Percentiles rank a stretch among this genome's conserved stretches.
Conservation (phyloP, 2,113 vertebrate species). For the Zapornia atra region DNA sequence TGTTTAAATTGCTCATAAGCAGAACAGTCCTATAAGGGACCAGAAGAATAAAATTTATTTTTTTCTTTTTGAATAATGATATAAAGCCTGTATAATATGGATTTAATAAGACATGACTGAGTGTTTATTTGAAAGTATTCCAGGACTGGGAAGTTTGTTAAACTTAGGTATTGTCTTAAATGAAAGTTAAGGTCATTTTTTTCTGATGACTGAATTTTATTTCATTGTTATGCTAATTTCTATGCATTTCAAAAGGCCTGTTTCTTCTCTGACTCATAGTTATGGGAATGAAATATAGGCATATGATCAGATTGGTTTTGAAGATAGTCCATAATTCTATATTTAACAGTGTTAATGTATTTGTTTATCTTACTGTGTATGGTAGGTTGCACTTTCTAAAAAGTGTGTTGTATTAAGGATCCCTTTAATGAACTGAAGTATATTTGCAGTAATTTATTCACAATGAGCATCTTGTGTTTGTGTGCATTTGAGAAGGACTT, state of each 20-base stretch:
- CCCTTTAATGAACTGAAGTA: slow-evolving; percentile 33
- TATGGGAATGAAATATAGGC: not conserved
- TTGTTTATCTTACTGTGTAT: slow-evolving; percentile 11
- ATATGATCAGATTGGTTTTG: not conserved
- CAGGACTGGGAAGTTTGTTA: not conserved
- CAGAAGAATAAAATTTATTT: not conserved
- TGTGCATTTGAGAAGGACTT: not conserved
- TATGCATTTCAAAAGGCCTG: not conserved
- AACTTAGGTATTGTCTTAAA: not conserved
- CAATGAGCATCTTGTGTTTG: not conserved
- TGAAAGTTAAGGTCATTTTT: not conserved
- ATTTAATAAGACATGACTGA: not conserved
- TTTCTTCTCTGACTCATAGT: slow-evolving; percentile 5
- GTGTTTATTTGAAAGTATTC: not conserved
- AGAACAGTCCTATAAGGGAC: slow-evolving; percentile 11
- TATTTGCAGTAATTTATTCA: slow-evolving; percentile 32
- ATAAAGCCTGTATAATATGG: not conserved
- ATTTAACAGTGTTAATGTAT: not conserved
- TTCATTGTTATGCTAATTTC: not conserved
- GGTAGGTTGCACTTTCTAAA: not conserved
- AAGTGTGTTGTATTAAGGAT: not conserved
- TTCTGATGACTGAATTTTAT: not conserved
- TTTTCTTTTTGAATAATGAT: not conserved
- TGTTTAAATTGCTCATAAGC: slow-evolving; percentile 13
- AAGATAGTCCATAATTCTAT: not conserved